Conservation (phyloP, 2,888 invertebrate species). For the Drosophila ochracea region DNA sequence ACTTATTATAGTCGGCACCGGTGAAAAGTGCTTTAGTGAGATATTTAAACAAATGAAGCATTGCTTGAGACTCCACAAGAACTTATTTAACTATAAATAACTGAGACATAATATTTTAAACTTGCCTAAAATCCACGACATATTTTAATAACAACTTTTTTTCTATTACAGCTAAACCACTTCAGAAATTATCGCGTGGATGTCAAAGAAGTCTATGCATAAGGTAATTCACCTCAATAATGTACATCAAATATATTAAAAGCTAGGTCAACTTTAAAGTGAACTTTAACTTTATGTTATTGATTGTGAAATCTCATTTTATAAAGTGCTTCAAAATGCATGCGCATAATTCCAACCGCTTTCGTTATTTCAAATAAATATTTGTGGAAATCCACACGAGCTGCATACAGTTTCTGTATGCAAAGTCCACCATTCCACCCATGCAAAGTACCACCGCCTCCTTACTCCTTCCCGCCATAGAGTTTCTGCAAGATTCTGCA, state of each 20-base stretch:
- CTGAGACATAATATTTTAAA: not conserved
- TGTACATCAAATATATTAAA: not conserved
- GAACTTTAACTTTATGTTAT: slow-evolving; percentile 10
- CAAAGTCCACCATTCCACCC: not conserved
- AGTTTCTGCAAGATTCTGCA: not conserved
- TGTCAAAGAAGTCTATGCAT: slow-evolving; percentile 2
- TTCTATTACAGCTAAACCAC: slow-evolving; percentile 34
- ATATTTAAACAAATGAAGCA: not conserved
- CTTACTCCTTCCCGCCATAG: too few relatives aligned
- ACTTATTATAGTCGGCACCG: slow-evolving; percentile 19
- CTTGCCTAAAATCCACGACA: not conserved
- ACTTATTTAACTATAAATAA: not conserved
- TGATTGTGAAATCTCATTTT: slow-evolving; percentile 23
- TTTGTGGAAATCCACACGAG: slow-evolving; percentile 33
- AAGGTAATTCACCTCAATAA: slow-evolving; percentile 30
- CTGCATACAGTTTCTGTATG: slow-evolving; percentile 1
- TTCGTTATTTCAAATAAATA: slow-evolving; percentile 46
- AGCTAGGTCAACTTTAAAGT: not conserved
- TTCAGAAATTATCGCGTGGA: slow-evolving; percentile 12
- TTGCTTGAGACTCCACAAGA: too few relatives aligned
- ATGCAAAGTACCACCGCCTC: too few relatives aligned
- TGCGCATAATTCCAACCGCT: slow-evolving; percentile 34
- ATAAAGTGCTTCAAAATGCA: slow-evolving; percentile 25
- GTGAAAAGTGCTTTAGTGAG: not conserved
- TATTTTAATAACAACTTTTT: not conserved